Evolutionary conservation across 2,888 invertebrate genomes (phyloP), one percentile per base, ranked within the genome.

Genomic region (Eilema caniola): DNA sequence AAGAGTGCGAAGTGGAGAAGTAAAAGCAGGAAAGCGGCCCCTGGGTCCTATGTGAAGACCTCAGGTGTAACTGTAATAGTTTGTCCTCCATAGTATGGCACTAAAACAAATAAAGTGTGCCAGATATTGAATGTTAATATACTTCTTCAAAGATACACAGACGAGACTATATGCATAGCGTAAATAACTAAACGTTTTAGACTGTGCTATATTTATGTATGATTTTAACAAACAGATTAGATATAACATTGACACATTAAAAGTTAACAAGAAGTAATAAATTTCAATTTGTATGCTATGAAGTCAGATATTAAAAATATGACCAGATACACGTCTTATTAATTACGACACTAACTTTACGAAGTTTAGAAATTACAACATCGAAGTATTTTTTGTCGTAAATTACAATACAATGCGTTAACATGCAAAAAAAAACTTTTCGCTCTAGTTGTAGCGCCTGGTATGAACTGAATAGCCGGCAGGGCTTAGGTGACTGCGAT

Each of bases 401-500:
- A 62, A 37, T 24, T 37, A 41, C 41, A 28, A 59, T 37, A 41
- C 62, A 62, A 12, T 0, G 8, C 2, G 41, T 62, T 62, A 33
- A 62, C 33, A n/a, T 37, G 62, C 5, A 41, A 62, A 82, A 87
- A 87, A 89, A 78, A 80, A 83, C 89, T 89, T 86, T 83, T 76
- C 89, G 90, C 86, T 92, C 89, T 88, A 90, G 84, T 91, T 89
- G 80, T 74, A 68, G 67, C 68, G 60, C 66, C 69, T 78, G 78
- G 53, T 61, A 23, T 47, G 70, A 25, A 59, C 24, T 31, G 74
- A 60, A 56, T 59, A 64, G 70, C 66, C 62, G 53, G 66, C 41
- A 70, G 76, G 77, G 83, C 80, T 69, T 67, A 67, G 71, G 72
- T 71, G 74, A 78, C 78, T 85, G 77, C 70, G 90, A 91, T 90